phyloP scores from a whole-genome alignment of 2,797 vertebrate species.

The Choloepus didactylus region DNA sequence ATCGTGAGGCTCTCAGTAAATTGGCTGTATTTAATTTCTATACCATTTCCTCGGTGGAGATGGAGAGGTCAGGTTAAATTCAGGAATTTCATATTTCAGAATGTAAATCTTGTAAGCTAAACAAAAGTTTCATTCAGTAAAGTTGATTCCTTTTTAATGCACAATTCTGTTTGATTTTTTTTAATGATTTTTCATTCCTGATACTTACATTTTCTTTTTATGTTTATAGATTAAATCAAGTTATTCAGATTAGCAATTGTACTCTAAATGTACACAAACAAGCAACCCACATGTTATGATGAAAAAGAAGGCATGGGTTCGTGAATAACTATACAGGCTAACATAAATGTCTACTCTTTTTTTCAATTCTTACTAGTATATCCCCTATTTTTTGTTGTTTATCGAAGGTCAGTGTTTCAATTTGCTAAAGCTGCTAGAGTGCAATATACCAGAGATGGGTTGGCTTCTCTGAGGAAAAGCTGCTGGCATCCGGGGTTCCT shows the following conservation, averaged over 20 bases:
- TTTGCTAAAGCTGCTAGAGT: too few relatives aligned
- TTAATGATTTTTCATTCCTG: neutral
- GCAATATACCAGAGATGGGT: too few relatives aligned
- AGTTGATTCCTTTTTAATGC: neutral
- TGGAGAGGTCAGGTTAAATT: neutral
- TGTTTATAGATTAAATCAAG: neutral
- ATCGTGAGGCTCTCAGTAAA: neutral
- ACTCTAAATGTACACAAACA: neutral
- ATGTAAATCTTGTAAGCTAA: neutral
- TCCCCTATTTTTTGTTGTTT: neutral
- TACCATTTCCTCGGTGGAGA: neutral
- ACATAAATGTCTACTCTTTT: neutral
- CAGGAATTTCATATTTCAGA: neutral
- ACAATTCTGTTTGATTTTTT: neutral
- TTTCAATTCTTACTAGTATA: neutral
- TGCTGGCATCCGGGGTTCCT: too few relatives aligned
- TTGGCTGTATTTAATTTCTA: too few relatives aligned
- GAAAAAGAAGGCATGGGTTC: neutral
- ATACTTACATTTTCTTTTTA: neutral
- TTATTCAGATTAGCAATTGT: neutral
- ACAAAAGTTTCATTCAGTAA: neutral
- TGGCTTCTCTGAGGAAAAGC: too few relatives aligned
- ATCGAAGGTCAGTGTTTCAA: too few relatives aligned
- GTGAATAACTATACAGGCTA: neutral
- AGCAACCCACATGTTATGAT: neutral